phyloP scores from a whole-genome alignment of 2,888 invertebrate genomes.

The Lochmaea capreae region DNA sequence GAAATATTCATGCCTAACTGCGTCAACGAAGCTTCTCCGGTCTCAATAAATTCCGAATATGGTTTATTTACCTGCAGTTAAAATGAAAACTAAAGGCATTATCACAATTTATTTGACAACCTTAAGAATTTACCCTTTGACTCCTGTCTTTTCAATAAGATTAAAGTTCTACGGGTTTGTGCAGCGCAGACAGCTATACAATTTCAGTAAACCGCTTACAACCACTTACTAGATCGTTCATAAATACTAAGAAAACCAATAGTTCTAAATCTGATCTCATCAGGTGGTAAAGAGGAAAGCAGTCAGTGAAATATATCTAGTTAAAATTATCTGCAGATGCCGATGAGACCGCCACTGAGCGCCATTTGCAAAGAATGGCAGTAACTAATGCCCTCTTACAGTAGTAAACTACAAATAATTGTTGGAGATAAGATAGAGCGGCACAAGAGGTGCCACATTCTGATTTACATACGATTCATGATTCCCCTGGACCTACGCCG shows the following conservation, averaged over 20 bases:
- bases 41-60: slow-evolving; percentile 45
- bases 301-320: slow-evolving; percentile 56
- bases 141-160: slow-evolving; percentile 47
- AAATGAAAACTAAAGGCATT: slow-evolving; percentile 46
- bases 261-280: slow-evolving; percentile 59
- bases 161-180: slow-evolving; percentile 40
- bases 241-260: slow-evolving; percentile 54
- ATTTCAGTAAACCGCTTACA: slow-evolving; percentile 51
- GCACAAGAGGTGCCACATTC: slow-evolving; percentile 41
- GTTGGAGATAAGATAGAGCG: slow-evolving; percentile 63
- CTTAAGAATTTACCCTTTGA: slow-evolving; percentile 48
- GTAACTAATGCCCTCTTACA: slow-evolving; percentile 59
- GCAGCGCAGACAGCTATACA: slow-evolving; percentile 43
- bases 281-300: slow-evolving; percentile 57
- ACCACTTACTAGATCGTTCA: slow-evolving; percentile 50
- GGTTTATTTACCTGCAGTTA: slow-evolving; percentile 45
- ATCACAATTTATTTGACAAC: slow-evolving; percentile 47
- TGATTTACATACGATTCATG: slow-evolving; percentile 63
- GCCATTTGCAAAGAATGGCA: slow-evolving; percentile 63
- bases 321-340: slow-evolving; percentile 58
- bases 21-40: slow-evolving; percentile 41
- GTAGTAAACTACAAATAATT: slow-evolving; percentile 64
- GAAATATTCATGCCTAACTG: slow-evolving; percentile 41
- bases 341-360: slow-evolving; percentile 57
- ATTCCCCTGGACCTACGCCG: slow-evolving; percentile 53